A percentile compares a stretch with the other conserved stretches of the same genome.
These are phyloP conservation scores for Morone saxatilis DNA, from an alignment of 2,113 vertebrate species.

Conservation along the genomic window DNA sequence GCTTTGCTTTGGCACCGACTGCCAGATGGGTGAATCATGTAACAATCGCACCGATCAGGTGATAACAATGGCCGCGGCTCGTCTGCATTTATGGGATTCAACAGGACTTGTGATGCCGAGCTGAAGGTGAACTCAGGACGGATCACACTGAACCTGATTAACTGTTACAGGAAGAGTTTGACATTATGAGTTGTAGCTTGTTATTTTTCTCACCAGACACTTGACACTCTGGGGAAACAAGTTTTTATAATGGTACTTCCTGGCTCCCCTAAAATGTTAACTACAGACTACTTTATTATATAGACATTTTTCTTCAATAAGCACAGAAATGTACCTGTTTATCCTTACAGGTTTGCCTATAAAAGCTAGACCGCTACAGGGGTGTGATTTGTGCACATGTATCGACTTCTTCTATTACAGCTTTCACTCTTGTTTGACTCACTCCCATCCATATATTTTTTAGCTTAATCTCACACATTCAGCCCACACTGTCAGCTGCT, in stretches of 20 bases:
- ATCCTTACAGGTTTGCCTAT: not conserved
- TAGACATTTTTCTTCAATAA: not conserved
- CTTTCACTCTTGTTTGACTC: constrained; percentile 28
- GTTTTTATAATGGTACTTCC: not conserved
- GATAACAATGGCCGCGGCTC: not conserved
- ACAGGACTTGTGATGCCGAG: constrained; percentile 20
- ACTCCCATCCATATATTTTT: constrained; percentile 20
- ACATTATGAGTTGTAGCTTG: constrained; percentile 49
- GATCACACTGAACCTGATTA: constrained; percentile 41
- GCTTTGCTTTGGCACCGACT: not conserved
- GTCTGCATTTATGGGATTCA: constrained; percentile 13
- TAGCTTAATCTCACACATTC: constrained; percentile 46
- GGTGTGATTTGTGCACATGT: not conserved
- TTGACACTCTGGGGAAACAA: constrained; percentile 8
- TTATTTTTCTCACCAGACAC: constrained; percentile 45
- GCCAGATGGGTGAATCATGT: constrained; percentile 14
- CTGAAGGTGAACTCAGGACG: constrained; percentile 33
- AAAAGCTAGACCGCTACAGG: not conserved
- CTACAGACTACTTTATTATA: not conserved
- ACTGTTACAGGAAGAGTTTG: constrained; percentile 47
- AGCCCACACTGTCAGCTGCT: constrained; percentile 58
- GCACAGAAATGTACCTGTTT: not conserved
- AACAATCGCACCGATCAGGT: constrained; percentile 2
- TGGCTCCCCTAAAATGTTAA: constrained; percentile 6
- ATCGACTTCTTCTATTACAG: constrained; percentile 7